Percentiles rank a stretch among this genome's conserved stretches.
phyloP scores from a whole-genome alignment of 30 jellyfish, hydroid and myxozoan genomes.

The Aurelia sp. region DNA sequence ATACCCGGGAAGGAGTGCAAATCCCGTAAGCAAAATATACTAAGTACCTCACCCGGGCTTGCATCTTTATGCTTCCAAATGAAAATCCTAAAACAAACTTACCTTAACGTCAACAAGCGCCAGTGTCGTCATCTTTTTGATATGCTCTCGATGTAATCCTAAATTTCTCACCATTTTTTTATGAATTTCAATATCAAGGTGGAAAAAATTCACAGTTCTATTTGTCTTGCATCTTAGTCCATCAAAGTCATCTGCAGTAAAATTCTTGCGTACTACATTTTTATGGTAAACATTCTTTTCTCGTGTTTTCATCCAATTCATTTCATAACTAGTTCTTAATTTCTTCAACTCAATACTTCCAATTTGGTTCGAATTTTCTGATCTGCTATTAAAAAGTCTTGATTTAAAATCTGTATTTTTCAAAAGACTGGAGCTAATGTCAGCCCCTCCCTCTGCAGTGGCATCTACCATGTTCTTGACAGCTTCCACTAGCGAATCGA shows the following conservation, averaged over 20 bases:
- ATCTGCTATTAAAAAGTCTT: background rate
- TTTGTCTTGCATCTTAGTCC: slow-evolving; percentile 91
- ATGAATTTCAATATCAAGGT: slow-evolving; percentile 67
- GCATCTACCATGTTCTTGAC: background rate
- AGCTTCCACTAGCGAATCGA: background rate
- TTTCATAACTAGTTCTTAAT: background rate
- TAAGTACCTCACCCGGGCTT: no score
- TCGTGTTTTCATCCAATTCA: background rate
- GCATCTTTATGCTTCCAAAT: no score
- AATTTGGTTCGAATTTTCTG: background rate
- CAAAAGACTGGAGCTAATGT: background rate
- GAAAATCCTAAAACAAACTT: background rate
- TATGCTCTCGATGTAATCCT: slow-evolving; percentile 21
- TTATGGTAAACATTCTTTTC: background rate
- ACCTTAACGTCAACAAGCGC: slow-evolving; percentile 65
- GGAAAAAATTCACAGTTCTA: slow-evolving; percentile 69
- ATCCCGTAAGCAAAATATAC: no score
- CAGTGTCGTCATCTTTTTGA: background rate
- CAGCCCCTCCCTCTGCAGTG: background rate
- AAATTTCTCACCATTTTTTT: slow-evolving; percentile 43
- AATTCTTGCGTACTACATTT: slow-evolving; percentile 1
- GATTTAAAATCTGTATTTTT: background rate
- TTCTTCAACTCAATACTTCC: background rate
- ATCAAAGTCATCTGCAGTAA: slow-evolving; percentile 36
- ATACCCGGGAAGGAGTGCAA: no score